Evolutionary conservation across 2,113 vertebrate genomes (phyloP).

Genomic region (Climacteris rufus): DNA sequence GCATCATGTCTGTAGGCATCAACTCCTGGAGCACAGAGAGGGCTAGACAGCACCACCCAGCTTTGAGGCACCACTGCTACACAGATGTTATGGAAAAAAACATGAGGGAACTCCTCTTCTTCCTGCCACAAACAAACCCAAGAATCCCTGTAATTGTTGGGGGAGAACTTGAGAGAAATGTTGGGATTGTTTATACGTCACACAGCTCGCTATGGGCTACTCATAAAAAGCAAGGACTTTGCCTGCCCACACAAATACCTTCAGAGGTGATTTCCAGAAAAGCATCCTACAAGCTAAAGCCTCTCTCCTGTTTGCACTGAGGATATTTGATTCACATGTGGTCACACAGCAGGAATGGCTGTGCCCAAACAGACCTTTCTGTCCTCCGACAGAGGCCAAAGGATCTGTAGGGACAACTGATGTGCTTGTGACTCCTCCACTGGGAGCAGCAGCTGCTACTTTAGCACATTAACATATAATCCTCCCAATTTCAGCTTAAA

Average conservation of each 20-base stretch:
- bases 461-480: background rate
- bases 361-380: background rate
- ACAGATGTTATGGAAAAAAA: background rate
- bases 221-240: background rate
- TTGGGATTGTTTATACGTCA: background rate
- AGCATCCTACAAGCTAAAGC: background rate
- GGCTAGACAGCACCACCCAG: background rate
- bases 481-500: constrained; percentile 3
- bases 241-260: background rate
- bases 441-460: background rate
- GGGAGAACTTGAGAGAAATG: background rate
- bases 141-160: background rate
- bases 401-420: background rate
- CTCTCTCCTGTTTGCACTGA: background rate
- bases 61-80: background rate
- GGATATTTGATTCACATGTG: background rate
- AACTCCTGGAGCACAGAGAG: background rate
- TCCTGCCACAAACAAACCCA: background rate
- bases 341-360: background rate
- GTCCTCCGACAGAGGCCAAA: background rate
- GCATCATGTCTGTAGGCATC: background rate
- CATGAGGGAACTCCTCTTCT: background rate
- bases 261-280: background rate
- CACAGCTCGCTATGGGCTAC: background rate
- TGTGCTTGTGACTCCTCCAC: background rate